Evolutionary conservation across 2,113 vertebrate species (phyloP).

Genomic region (Oncorhynchus keta): DNA sequence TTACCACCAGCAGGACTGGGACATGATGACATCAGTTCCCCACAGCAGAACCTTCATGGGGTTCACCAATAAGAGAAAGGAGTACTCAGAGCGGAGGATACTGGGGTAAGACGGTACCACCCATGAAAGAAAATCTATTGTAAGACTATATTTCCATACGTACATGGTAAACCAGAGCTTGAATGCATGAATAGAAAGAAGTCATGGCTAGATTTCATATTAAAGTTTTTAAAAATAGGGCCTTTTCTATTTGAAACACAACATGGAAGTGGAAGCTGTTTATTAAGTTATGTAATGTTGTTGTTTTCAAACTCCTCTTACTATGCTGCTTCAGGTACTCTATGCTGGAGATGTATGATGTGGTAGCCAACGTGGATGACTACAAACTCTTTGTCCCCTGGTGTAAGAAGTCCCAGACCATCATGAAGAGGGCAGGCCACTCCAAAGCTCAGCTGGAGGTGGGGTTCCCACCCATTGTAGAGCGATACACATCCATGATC

Average conservation of each 20-base stretch:
- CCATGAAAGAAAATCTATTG: no score
- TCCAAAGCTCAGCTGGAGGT: slow-evolving; percentile 89
- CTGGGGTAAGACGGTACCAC: slow-evolving; percentile 77
- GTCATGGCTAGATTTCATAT: not conserved
- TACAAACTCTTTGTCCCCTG: slow-evolving; percentile 93
- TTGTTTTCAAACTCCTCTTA: not conserved
- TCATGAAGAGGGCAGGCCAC: slow-evolving; percentile 84
- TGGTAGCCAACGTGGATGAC: slow-evolving; percentile 92
- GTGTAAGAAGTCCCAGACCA: slow-evolving; percentile 90
- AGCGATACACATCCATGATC: slow-evolving; percentile 91
- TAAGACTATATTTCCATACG: not conserved
- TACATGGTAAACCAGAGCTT: no score
- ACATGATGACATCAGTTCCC: slow-evolving; percentile 51
- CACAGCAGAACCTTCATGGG: slow-evolving; percentile 83
- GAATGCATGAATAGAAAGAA: no score
- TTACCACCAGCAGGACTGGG: slow-evolving; percentile 50
- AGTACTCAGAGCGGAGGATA: slow-evolving; percentile 91
- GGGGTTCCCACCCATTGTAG: slow-evolving; percentile 88
- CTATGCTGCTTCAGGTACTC: slow-evolving; percentile 77
- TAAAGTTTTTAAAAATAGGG: no score
- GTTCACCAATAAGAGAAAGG: slow-evolving; percentile 88
- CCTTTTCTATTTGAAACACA: no score
- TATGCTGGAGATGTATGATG: slow-evolving; percentile 95
- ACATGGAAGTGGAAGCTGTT: not conserved
- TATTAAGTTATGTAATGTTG: not conserved